Conservation (phyloP, 2,113 vertebrate species). For the Carassius gibelio region DNA sequence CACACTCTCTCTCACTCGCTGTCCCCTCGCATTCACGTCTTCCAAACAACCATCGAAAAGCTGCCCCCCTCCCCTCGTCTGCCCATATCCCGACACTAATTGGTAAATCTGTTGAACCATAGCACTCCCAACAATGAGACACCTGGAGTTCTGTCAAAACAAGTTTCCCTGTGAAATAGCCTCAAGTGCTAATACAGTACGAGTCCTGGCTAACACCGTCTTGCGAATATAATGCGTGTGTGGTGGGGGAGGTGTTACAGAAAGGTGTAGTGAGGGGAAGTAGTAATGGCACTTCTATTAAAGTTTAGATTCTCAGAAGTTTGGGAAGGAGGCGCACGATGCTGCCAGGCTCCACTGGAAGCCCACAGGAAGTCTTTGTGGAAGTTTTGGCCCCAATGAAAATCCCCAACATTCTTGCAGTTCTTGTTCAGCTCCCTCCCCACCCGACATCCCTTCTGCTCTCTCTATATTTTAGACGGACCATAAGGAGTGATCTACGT, state of each 20-base stretch:
- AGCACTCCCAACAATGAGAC: conserved; percentile 81
- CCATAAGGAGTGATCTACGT: background rate
- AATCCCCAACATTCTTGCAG: conserved; percentile 41
- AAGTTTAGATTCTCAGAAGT: conserved; percentile 15
- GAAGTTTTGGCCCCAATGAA: conserved; percentile 39
- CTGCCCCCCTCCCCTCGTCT: conserved; percentile 45
- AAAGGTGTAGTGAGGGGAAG: conserved; percentile 1
- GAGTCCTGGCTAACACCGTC: conserved; percentile 39
- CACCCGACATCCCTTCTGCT: background rate
- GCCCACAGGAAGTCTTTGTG: conserved; percentile 48
- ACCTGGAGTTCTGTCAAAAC: conserved; percentile 87
- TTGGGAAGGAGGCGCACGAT: background rate
- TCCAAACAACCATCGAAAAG: conserved; percentile 40
- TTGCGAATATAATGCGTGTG: conserved; percentile 34
- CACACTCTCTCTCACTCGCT: conserved; percentile 50
- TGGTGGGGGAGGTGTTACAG: conserved; percentile 9
- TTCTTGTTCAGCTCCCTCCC: background rate
- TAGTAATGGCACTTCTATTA: conserved; percentile 10
- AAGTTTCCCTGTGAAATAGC: conserved; percentile 79
- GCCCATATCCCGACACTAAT: conserved; percentile 79
- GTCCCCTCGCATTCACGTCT: conserved; percentile 52
- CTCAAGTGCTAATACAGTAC: conserved; percentile 58
- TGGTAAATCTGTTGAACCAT: conserved; percentile 83
- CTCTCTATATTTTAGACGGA: conserved; percentile 8
- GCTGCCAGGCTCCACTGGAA: conserved; percentile 18